Percentiles rank a stretch among this genome's conserved stretches.
Evolutionary conservation across 2,888 invertebrate genomes (phyloP).

Genomic region (Linnaemya vulpina): DNA sequence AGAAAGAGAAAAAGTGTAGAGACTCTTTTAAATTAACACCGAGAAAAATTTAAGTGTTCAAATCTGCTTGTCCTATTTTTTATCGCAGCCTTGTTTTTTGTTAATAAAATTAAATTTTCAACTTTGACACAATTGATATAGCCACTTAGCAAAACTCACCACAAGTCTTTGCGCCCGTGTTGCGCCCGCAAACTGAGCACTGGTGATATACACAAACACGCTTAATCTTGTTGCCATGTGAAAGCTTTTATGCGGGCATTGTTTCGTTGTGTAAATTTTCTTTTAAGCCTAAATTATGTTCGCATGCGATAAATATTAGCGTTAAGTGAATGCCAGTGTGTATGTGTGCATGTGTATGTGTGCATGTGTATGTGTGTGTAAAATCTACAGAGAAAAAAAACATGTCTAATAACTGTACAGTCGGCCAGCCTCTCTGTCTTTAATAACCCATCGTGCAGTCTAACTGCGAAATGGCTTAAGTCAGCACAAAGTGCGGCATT

Average conservation of each 20-base stretch:
- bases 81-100: too few relatives aligned
- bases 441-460: background rate
- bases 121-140: too few relatives aligned
- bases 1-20: too few relatives aligned
- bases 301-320: background rate
- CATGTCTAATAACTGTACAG: conserved; percentile 15
- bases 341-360: too few relatives aligned
- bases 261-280: conserved; percentile 52
- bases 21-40: too few relatives aligned
- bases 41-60: background rate
- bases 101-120: too few relatives aligned
- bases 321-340: background rate
- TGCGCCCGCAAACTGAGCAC: background rate
- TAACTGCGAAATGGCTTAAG: conserved; percentile 58
- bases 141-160: background rate
- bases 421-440: background rate
- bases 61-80: background rate
- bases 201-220: background rate
- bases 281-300: conserved; percentile 59
- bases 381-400: conserved; percentile 1
- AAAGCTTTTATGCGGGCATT: conserved; percentile 8
- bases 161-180: background rate
- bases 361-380: too few relatives aligned
- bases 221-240: background rate
- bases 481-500: conserved; percentile 61